Base-by-base conservation (phyloP, 2,888 invertebrate species). In the Ophion ellenae region DNA sequence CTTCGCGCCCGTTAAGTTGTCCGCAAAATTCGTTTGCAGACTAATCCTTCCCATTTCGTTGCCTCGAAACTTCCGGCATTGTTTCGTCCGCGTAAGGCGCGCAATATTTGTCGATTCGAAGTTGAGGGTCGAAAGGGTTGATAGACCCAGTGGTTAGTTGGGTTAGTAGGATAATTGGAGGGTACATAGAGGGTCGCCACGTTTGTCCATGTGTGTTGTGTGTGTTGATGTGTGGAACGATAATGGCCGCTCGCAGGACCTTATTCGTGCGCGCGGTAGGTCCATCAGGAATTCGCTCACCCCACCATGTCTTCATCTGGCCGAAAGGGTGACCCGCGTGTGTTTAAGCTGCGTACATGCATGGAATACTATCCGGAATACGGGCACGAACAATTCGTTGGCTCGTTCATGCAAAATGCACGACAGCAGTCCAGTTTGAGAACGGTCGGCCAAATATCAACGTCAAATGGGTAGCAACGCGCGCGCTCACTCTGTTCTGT, bases 371-470 rank as follows among this genome's bases (percentile, higher is more conserved):
- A 47, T 61, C n/a, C 20, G 32, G 61, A 81, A 75, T 69, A 64
- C 61, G 61, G 53, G 59, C 80, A 69, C 61, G 61, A 67, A 77
- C 28, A 66, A 83, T 28, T 71, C 82, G 63, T 24, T 83, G 73
- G 80, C 90, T 88, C 89, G 90, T 89, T 91, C 91, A 91, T 91
- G 87, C 90, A 91, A 91, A 92, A 92, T 92, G 90, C 90, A 91
- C 90, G 91, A 86, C 80, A 40, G 53, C 63, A 89, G 92, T 90
- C 92, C 92, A 92, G 92, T 92, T 90, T 85, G 83, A 85, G 90
- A 90, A 91, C 91, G 91, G 76, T 89, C 91, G 90, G 90, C 90
- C 91, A 89, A 89, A 91, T 91, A 89, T 89, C 89, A 87, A 89
- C 89, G 73, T 73, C 73, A 59, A 57, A 59, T 59, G 36, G 10